Evolutionary conservation across 2,888 invertebrate genomes (phyloP), one percentile per base, ranked within the genome.

Genomic region (Camptogramma bilineatum): DNA sequence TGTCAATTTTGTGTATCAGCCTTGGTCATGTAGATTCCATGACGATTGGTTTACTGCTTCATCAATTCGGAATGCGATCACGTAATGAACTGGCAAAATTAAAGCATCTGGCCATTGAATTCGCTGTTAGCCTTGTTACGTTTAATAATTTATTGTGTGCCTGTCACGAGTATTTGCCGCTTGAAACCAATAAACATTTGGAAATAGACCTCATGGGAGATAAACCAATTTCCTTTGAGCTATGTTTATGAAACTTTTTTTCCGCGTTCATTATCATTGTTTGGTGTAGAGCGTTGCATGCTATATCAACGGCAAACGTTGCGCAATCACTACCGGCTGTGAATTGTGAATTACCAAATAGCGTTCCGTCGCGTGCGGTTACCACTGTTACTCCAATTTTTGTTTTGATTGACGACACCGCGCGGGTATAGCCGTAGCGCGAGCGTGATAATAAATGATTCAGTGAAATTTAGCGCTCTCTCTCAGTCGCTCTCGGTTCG

Each of bases 391-490:
- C 69, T 70, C 68, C 68, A 68, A 72, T 73, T 69, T 70, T 73
- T 73, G 58, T 68, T 69, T 66, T 73, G 74, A 70, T 75, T 71
- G 73, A 72, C 73, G 75, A 70, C 71, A 69, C 68, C 66, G 69
- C 65, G 68, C 71, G 66, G 68, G 69, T 62, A 44, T 52, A 69
- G 53, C 61, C 60, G 73, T 58, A 68, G 72, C 72, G 67, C 69
- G 73, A 68, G 72, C 72, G 67, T 69, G 73, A 68, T 80, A 79
- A 82, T 81, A 81, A 83, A 82, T 80, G 81, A 81, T 80, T 82
- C 78, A 75, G 74, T 53, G 58, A 70, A 65, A 65, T 63, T 68
- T 54, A 59, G 42, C 52, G 64, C 57, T 66, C 67, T 68, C 63
- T 64, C 62, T 68, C 66, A 31, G 55, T 64, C 66, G 42, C 55